Conservation (phyloP, 2,797 vertebrate genomes). For the Anguilla obscura region DNA sequence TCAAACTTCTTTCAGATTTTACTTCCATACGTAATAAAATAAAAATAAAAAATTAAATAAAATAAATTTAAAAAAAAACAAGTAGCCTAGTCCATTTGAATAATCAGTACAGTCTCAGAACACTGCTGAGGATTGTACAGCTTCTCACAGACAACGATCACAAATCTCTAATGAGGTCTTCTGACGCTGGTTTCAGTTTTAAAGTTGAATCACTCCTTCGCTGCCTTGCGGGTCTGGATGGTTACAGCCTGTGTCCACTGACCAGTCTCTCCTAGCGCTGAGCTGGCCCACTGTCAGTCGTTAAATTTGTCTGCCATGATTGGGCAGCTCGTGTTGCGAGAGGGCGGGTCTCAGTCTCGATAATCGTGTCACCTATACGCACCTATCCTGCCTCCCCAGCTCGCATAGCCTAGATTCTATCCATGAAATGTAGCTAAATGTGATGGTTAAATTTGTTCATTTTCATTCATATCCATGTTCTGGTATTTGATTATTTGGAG, state of each 20-base stretch:
- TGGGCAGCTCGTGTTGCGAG: constrained; percentile 41
- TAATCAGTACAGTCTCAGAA: constrained; percentile 80
- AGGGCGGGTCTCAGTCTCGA: constrained; percentile 13
- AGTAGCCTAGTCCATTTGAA: constrained; percentile 6
- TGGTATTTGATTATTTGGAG: too few relatives aligned
- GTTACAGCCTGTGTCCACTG: constrained; percentile 18
- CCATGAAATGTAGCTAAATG: too few relatives aligned
- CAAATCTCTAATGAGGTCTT: constrained; percentile 28
- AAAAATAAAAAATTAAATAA: too few relatives aligned
- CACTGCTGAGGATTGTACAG: constrained; percentile 86
- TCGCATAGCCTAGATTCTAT: too few relatives aligned
- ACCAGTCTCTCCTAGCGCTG: background rate
- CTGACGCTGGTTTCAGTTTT: background rate
- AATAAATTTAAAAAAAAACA: background rate
- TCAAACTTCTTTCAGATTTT: background rate
- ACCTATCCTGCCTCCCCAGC: too few relatives aligned
- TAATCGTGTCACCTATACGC: background rate
- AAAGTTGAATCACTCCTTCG: constrained; percentile 3
- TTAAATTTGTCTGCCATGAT: constrained; percentile 25
- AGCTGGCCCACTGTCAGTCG: constrained; percentile 24
- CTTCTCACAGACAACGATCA: constrained; percentile 48
- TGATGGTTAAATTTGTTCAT: too few relatives aligned
- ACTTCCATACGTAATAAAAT: background rate
- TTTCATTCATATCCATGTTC: too few relatives aligned
- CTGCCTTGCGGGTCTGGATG: constrained; percentile 5